These are phyloP conservation scores for Suillia variegata DNA, from an alignment of 2,888 invertebrate species.

Conservation along the genomic window DNA sequence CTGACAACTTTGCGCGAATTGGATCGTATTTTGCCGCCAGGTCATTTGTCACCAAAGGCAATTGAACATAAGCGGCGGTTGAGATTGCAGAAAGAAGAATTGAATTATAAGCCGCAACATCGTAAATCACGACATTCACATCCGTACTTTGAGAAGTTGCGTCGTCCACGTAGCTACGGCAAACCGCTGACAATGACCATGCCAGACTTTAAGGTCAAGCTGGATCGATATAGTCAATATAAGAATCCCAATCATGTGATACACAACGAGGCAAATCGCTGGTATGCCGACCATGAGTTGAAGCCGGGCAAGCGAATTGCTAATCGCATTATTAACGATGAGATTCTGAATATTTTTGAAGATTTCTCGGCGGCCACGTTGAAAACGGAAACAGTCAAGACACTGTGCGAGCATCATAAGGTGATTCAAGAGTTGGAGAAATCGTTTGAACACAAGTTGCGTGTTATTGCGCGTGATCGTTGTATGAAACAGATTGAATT, in stretches of 20 bases:
- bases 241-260: constrained; percentile 21
- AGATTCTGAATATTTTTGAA: neutral
- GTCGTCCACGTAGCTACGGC: constrained; percentile 24
- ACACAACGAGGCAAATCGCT: constrained; percentile 20
- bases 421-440: neutral
- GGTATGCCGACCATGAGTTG: constrained; percentile 36
- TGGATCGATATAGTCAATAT: constrained; percentile 20
- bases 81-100: neutral
- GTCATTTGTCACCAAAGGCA: constrained; percentile 27
- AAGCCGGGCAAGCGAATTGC: constrained; percentile 32
- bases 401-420: neutral
- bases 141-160: constrained; percentile 27
- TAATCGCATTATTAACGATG: constrained; percentile 27
- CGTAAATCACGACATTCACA: no score
- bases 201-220: neutral
- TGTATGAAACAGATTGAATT: no score
- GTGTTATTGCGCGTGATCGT: no score
- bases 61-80: neutral
- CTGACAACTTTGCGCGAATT: constrained; percentile 50
- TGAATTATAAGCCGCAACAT: no score
- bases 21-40: constrained; percentile 50
- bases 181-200: neutral
- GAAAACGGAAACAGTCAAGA: constrained; percentile 1
- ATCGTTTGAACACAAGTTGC: no score
- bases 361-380: no score